These are phyloP conservation scores for Acromyrmex charruanus DNA, from an alignment of 1,140 invertebrate genomes.

Conservation along the genomic window DNA sequence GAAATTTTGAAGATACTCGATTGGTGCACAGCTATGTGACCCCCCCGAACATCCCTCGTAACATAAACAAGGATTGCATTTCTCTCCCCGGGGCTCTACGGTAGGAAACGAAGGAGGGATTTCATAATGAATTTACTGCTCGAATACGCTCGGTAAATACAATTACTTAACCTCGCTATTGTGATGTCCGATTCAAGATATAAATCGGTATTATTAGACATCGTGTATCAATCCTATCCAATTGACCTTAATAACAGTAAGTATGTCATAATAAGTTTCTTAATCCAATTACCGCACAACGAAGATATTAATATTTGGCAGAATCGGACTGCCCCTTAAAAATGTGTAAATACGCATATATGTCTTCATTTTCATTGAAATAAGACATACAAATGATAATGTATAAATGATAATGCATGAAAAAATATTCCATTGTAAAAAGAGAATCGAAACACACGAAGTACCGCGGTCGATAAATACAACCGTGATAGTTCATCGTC, in stretches of 20 bases:
- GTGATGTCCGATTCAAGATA: conserved; percentile 5
- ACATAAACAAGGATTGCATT: conserved; percentile 74
- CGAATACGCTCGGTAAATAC: conserved; percentile 71
- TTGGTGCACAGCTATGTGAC: conserved; percentile 57
- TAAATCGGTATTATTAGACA: conserved; percentile 37
- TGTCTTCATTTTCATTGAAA: background rate
- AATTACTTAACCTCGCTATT: conserved; percentile 73
- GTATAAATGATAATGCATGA: background rate
- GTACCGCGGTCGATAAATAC: conserved; percentile 38
- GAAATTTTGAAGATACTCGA: conserved; percentile 75
- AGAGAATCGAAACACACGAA: background rate
- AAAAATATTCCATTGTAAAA: background rate
- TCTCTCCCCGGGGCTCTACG: conserved; percentile 46
- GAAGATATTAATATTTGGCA: background rate
- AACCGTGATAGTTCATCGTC: conserved; percentile 59
- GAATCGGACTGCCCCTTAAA: background rate
- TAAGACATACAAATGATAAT: background rate
- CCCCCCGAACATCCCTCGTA: conserved; percentile 66
- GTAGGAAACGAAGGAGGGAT: conserved; percentile 41
- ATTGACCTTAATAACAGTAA: background rate
- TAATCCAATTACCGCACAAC: background rate
- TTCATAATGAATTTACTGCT: conserved; percentile 70
- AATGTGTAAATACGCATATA: background rate
- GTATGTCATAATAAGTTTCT: background rate
- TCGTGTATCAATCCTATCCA: background rate